phyloP scores from a whole-genome alignment of 2,113 vertebrate genomes.

The Carettochelys insculpta region DNA sequence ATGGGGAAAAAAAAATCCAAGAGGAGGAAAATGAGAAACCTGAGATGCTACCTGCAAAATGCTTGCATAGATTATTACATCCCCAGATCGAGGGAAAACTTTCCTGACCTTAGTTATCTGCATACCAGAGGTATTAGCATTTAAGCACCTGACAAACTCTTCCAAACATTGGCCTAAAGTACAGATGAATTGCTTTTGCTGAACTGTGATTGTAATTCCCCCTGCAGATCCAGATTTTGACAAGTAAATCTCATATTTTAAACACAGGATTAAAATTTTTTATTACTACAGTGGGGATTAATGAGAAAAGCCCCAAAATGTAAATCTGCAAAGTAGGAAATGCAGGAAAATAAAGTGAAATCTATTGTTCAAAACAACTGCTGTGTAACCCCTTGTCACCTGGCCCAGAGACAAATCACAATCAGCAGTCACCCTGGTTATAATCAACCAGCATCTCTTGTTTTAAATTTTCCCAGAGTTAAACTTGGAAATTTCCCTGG shows the following conservation, averaged over 20 bases:
- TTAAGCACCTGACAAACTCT: slow-evolving; percentile 49
- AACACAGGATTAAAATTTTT: slow-evolving; percentile 91
- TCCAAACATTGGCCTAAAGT: slow-evolving; percentile 26
- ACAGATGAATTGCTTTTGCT: slow-evolving; percentile 52
- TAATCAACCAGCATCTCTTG: background rate
- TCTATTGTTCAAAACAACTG: slow-evolving; percentile 57
- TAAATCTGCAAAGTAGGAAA: slow-evolving; percentile 74
- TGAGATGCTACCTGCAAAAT: background rate
- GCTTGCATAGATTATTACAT: background rate
- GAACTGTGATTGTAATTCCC: slow-evolving; percentile 78
- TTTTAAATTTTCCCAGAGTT: slow-evolving; percentile 14
- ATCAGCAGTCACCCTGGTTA: background rate
- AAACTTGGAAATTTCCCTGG: slow-evolving; percentile 45
- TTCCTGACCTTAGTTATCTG: background rate
- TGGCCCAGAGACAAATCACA: background rate
- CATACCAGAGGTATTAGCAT: background rate
- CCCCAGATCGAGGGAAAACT: background rate
- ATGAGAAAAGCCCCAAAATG: slow-evolving; percentile 78
- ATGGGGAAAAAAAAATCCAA: background rate
- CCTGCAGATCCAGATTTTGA: slow-evolving; percentile 79
- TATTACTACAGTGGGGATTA: slow-evolving; percentile 89
- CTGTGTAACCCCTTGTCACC: slow-evolving; percentile 54
- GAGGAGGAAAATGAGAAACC: background rate
- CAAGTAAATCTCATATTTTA: slow-evolving; percentile 90
- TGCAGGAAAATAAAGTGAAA: slow-evolving; percentile 61